Evolutionary conservation across 2,888 invertebrate species (phyloP).

Genomic region (Drosophila longiperda): DNA sequence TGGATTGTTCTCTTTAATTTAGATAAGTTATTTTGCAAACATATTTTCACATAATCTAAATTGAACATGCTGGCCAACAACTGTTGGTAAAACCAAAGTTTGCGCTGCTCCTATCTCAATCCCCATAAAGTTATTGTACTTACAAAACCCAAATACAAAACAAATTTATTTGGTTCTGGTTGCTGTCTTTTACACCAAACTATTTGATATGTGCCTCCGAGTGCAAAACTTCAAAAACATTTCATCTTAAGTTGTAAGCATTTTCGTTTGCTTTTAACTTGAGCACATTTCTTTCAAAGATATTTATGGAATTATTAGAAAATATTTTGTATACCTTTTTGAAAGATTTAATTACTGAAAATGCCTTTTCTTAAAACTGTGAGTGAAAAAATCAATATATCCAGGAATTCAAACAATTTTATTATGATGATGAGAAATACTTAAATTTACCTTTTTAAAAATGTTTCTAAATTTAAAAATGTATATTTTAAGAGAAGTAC

Average conservation of each 20-base stretch:
- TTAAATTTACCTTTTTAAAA: not conserved
- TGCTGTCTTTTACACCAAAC: slow-evolving; percentile 33
- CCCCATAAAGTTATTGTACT: slow-evolving; percentile 50
- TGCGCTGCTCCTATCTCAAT: slow-evolving; percentile 57
- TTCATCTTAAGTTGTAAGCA: slow-evolving; percentile 59
- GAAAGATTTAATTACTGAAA: not conserved
- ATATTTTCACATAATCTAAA: slow-evolving; percentile 52
- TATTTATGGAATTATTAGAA: slow-evolving; percentile 72
- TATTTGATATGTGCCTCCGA: slow-evolving; percentile 46
- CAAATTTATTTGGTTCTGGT: slow-evolving; percentile 4
- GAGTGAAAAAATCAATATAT: not conserved
- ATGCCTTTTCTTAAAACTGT: slow-evolving; percentile 4
- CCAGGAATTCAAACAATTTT: not conserved
- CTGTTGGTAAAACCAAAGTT: slow-evolving; percentile 55
- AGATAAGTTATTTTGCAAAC: slow-evolving; percentile 35
- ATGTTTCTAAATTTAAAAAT: not conserved
- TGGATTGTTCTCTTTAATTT: slow-evolving; percentile 15
- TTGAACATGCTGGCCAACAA: slow-evolving; percentile 58
- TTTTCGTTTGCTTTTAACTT: slow-evolving; percentile 26
- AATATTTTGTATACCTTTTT: slow-evolving; percentile 41
- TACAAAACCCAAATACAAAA: slow-evolving; percentile 3
- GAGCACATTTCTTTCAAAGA: slow-evolving; percentile 59
- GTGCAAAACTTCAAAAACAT: slow-evolving; percentile 58
- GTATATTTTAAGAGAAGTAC: not conserved
- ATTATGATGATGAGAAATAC: not conserved